phyloP scores from a whole-genome alignment of 2,888 invertebrate species.

The Tetrapedia diversipes region DNA sequence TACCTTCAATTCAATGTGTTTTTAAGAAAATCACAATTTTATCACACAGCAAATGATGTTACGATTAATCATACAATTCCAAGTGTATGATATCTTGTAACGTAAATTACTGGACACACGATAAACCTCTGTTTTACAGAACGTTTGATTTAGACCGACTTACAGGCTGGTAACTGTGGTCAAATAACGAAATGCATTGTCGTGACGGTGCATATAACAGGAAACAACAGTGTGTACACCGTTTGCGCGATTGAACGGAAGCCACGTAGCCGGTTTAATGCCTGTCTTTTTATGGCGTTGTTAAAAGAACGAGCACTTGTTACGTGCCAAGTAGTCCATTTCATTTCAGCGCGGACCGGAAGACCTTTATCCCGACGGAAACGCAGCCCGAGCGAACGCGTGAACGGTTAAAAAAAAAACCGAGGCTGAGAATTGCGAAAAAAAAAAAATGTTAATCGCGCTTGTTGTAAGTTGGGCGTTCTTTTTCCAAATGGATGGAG shows the following conservation, averaged over 20 bases:
- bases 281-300: slow-evolving; percentile 10
- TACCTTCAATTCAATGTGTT: too few relatives aligned
- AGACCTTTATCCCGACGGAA: slow-evolving; percentile 4
- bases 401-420: background rate
- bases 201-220: background rate
- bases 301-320: slow-evolving; percentile 27
- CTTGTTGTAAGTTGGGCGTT: background rate
- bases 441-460: background rate
- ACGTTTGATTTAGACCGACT: too few relatives aligned
- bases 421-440: background rate
- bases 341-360: background rate
- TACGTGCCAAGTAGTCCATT: slow-evolving; percentile 11
- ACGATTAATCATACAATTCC: too few relatives aligned
- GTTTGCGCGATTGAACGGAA: background rate
- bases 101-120: too few relatives aligned
- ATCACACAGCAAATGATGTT: too few relatives aligned
- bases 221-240: background rate
- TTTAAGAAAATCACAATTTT: too few relatives aligned
- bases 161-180: too few relatives aligned
- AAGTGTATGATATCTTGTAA: too few relatives aligned
- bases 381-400: background rate
- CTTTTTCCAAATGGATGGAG: background rate
- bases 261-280: background rate
- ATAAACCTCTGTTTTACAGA: too few relatives aligned
- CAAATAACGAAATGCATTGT: too few relatives aligned